A percentile compares a stretch with the other conserved stretches of the same genome.
These are phyloP conservation scores for Phyllostomus discolor DNA, from an alignment of 2,113 vertebrate genomes.

Conservation along the genomic window DNA sequence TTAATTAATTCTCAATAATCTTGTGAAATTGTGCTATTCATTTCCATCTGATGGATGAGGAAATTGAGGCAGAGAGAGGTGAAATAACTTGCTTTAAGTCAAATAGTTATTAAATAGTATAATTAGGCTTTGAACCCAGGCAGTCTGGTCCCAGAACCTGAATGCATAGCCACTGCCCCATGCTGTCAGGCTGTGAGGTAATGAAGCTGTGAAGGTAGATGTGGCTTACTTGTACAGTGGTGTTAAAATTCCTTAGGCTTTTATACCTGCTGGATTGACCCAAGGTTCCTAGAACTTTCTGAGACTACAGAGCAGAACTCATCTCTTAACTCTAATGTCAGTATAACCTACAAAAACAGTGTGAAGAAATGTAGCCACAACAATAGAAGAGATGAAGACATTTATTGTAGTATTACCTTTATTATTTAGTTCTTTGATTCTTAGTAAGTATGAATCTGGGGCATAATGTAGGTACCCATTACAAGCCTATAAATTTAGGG, in stretches of 20 bases:
- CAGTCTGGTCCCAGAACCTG: background rate
- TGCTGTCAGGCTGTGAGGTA: background rate
- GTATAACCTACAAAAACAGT: background rate
- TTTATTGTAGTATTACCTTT: background rate
- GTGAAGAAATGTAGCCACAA: background rate
- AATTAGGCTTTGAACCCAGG: background rate
- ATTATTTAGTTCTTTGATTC: background rate
- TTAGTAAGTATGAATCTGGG: background rate
- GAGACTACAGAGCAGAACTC: background rate
- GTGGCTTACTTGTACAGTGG: background rate
- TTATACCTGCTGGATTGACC: background rate
- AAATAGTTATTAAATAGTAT: background rate
- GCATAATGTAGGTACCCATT: background rate
- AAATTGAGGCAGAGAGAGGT: background rate
- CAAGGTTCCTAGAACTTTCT: background rate
- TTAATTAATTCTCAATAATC: background rate
- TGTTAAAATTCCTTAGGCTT: background rate
- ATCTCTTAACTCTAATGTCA: background rate
- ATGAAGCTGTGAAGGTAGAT: background rate
- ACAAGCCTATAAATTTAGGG: slow-evolving; percentile 44
- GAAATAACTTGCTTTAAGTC: background rate
- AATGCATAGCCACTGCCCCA: rapidly evolving
- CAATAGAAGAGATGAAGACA: background rate
- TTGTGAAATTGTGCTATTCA: background rate
- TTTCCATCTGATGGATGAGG: background rate